These are phyloP conservation scores for Poecilia velifera DNA, from an alignment of 2,797 vertebrate species.

Conservation along the genomic window DNA sequence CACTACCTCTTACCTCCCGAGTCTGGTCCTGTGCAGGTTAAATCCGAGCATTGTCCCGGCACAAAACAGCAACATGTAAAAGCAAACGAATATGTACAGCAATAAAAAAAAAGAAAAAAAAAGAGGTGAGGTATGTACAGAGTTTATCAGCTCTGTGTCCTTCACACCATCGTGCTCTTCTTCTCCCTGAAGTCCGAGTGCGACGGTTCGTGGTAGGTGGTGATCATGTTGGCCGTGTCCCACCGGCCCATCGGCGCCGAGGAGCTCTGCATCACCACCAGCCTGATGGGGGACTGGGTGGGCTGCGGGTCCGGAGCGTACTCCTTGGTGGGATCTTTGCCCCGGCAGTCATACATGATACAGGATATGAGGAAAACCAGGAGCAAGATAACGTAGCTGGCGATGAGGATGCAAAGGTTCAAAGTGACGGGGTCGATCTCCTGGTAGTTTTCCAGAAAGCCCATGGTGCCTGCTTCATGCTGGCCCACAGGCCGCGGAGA, in stretches of 20 bases:
- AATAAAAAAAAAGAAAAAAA: conserved; percentile 7
- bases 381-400: conserved; percentile 97
- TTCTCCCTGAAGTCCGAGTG: conserved; percentile 75
- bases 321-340: conserved; percentile 95
- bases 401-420: conserved; percentile 95
- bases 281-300: conserved; percentile 86
- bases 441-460: conserved; percentile 87
- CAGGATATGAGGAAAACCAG: conserved; percentile 97
- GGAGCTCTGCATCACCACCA: conserved; percentile 90
- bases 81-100: background rate
- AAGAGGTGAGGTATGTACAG: conserved; percentile 31
- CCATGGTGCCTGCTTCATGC: conserved; percentile 73
- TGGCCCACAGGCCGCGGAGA: conserved; percentile 48
- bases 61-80: conserved; percentile 8
- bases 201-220: conserved; percentile 71
- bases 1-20: conserved; percentile 64
- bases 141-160: conserved; percentile 9
- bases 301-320: conserved; percentile 85
- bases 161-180: conserved; percentile 83
- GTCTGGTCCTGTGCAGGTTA: conserved; percentile 52
- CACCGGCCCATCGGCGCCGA: conserved; percentile 65
- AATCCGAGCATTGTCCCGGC: conserved; percentile 51
- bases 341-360: conserved; percentile 95
- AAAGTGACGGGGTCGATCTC: conserved; percentile 97
- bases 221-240: conserved; percentile 76